A percentile compares a stretch with the other conserved stretches of the same genome.
These are phyloP conservation scores for Ageneiosus marmoratus DNA, from an alignment of 2,113 vertebrate species.

Conservation along the genomic window DNA sequence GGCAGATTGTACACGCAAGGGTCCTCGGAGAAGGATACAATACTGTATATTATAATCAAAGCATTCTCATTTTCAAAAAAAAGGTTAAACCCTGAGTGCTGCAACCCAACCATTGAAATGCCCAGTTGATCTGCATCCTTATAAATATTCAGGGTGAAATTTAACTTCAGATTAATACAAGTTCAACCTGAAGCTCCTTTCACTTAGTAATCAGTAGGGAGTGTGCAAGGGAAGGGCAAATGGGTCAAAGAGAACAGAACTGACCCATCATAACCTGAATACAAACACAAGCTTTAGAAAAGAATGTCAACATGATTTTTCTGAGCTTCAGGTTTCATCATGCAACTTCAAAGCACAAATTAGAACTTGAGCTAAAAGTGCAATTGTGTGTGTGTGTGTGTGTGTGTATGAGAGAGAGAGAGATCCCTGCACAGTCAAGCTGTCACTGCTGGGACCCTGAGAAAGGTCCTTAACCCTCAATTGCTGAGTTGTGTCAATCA, in stretches of 20 bases:
- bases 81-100: constrained; percentile 4
- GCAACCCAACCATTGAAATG: neutral
- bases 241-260: neutral
- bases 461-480: no score
- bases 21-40: neutral
- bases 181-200: constrained; percentile 2
- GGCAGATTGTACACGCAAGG: neutral
- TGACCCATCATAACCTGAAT: neutral
- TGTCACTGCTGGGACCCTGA: no score
- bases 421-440: no score
- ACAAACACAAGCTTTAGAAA: constrained; percentile 20
- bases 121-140: neutral
- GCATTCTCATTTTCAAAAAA: constrained; percentile 4
- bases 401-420: neutral
- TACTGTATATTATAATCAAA: constrained; percentile 17
- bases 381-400: neutral
- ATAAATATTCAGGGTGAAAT: constrained; percentile 10
- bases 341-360: constrained; percentile 21
- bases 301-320: constrained; percentile 18
- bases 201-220: neutral
- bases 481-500: no score
- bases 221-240: neutral
- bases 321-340: constrained; percentile 23
- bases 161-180: neutral
- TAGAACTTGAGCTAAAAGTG: neutral